phyloP scores from a whole-genome alignment of 2,113 vertebrate genomes.

The Rhinolophus ferrumequinum region DNA sequence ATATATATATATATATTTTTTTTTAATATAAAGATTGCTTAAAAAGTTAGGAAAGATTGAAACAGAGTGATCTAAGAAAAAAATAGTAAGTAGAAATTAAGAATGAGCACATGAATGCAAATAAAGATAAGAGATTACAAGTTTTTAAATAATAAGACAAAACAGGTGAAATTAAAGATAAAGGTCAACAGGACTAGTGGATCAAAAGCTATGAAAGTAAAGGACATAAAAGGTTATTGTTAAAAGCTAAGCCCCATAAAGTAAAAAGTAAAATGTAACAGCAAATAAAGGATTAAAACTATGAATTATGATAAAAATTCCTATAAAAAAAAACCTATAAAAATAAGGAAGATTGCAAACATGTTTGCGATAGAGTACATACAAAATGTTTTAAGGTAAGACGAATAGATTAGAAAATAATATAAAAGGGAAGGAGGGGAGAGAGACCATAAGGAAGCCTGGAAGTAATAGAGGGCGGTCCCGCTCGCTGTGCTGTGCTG shows the following conservation, averaged over 20 bases:
- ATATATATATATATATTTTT: no score
- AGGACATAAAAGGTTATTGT: background rate
- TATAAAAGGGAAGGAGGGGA: background rate
- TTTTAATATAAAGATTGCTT: background rate
- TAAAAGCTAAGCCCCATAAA: background rate
- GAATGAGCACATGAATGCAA: background rate
- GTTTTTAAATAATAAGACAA: background rate
- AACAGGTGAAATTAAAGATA: background rate
- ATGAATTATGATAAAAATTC: background rate
- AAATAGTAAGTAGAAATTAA: background rate
- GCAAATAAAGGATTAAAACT: background rate
- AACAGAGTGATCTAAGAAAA: background rate
- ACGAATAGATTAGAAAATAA: background rate
- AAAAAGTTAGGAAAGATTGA: background rate
- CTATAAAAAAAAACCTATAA: background rate
- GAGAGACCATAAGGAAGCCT: background rate
- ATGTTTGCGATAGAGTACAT: background rate
- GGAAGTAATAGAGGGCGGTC: no score
- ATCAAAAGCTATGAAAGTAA: background rate
- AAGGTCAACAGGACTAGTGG: background rate
- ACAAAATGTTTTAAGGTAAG: background rate
- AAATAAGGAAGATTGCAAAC: background rate
- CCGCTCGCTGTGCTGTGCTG: no score
- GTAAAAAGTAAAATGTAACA: conserved; percentile 23
- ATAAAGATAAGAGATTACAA: background rate